Base-by-base conservation (phyloP, 1,140 invertebrate species). In the Anadara kagoshimensis region DNA sequence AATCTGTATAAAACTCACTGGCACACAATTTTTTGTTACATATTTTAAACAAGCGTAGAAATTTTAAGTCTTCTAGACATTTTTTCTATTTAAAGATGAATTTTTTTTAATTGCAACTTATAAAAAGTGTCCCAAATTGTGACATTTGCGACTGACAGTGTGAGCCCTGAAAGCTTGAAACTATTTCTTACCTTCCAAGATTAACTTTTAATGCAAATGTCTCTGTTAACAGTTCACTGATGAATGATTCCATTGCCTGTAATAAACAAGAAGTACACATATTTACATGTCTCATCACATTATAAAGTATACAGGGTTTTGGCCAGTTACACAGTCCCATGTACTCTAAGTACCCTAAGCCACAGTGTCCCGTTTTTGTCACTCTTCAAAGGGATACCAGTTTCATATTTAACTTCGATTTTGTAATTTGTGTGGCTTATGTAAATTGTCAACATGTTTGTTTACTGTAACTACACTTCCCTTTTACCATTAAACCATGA, bases 181-280 rank as follows among this genome's bases (percentile, higher is more conserved):
- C 24, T 18, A 12, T 24, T 8, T 43, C 78, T 61, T 74, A 80
- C 78, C 78, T 74, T 62, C 78, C 75, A 66, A 75, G 72, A 22
- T 69, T 75, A 18, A 80, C 75, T 72, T 80, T 73, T 24, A 74
- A 43, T 47, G 78, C 69, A 66, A 77, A 79, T 54, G 77, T 63
- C 43, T 78, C 69, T 44, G 74, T 65, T 2, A 79, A 26, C 24
- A 81, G 49, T 45, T 81, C 77, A 57, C 67, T 72, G 36, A 79
- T 69, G 56, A 81, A 81, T 22, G 41, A 64, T 56, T 77, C 67
- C 77, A 81, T 79, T 22, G 69, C 66, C 79, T 79, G 69, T 36
- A 68, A 74, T 18, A 56, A 24, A 22, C 5, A n/a, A 45, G 41
- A 72, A 11, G 18, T 24, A 41, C 16, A 24, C 5, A 12, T 10